phyloP scores from a whole-genome alignment of 2,113 vertebrate species.

The Mus musculus region GRCm39 chr6:112286001-112286500 shows the following conservation, averaged over 20 bases:
- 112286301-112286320: background rate
- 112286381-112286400: rapidly evolving
- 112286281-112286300: background rate
- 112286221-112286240: no score
- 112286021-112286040: background rate
- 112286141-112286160: background rate
- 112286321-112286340: background rate
- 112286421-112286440: background rate
- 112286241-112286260: background rate
- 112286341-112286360: background rate
- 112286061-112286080: background rate
- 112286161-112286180: background rate
- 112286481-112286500: background rate
- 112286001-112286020: background rate
- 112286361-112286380: background rate
- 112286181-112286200: background rate
- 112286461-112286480: background rate
- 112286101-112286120: background rate
- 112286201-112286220: background rate
- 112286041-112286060: background rate
- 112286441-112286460: background rate
- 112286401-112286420: background rate
- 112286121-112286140: background rate
- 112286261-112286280: background rate
- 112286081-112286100: no score